Evolutionary conservation across 1,140 invertebrate genomes (phyloP), one percentile per base, ranked within the genome.

Genomic region (Harlomillsia oculata): DNA sequence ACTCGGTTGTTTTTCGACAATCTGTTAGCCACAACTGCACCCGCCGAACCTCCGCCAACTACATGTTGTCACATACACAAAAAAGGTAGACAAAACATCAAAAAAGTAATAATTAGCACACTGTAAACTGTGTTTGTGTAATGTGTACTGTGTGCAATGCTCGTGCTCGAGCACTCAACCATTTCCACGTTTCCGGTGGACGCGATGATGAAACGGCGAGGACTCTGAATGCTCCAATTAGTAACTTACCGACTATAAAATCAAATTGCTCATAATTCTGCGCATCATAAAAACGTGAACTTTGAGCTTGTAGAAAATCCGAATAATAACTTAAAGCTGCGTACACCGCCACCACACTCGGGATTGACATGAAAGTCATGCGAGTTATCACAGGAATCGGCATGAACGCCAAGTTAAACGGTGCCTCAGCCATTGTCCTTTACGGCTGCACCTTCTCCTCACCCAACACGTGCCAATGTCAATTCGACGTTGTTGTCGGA

Each of bases 251-350:
- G n/a, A n/a, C 39, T n/a, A 57, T 58, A 21, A 58, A 58, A 21
- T 58, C 56, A 45, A 58, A 58, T 32, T 58, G 48, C 26, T 58
- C 56, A 40, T 41, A 41, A 40, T 58, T 48, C 26, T 21, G 25
- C 28, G 56, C 48, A 45, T 58, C 41, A 36, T 58, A 58, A 52
- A 58, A 58, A 32, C 45, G 21, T n/a, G 30, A 8, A n/a, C 40
- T 36, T 21, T 58, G 56, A 8, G 40, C 9, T 46, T 53, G 44
- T 9, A 58, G 32, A 37, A 58, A 58, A 46, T 58, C 56, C 28
- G 40, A 37, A 36, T 58, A 58, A 44, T 58, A 58, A 45, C 36
- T 58, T 43, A 58, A 45, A 28, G 56, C 56, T 21, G 56, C 56
- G 29, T 51, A 52, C 40, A 58, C 45, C 13, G 56, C 43, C 13